Percentiles rank a stretch among this genome's conserved stretches.
Conservation (phyloP, 2,797 vertebrate genomes). For the Scolopax bukidnonensis region DNA sequence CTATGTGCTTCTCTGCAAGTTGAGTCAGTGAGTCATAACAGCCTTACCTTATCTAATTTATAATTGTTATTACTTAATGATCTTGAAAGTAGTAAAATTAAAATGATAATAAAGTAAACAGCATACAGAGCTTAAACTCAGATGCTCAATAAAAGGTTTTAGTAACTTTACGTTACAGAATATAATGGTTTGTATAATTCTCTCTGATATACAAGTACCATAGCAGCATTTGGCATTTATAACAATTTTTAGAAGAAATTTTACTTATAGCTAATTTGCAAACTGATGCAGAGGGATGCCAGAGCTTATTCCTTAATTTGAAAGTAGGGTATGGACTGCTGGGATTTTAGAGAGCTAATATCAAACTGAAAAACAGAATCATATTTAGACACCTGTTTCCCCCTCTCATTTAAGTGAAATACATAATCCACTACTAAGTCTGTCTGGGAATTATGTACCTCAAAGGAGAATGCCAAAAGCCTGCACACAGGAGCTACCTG, state of each 20-base stretch:
- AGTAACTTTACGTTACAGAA: background rate
- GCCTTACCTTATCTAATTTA: background rate
- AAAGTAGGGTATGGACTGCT: background rate
- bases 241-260: constrained; percentile 27
- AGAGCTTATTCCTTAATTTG: background rate
- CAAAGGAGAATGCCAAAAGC: background rate
- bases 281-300: background rate
- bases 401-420: background rate
- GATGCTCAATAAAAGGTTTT: constrained; percentile 29
- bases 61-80: constrained; percentile 26
- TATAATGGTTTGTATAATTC: background rate
- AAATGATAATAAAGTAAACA: constrained; percentile 32
- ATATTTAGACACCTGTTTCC: background rate
- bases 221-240: background rate
- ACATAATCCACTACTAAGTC: background rate
- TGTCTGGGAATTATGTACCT: background rate
- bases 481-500: background rate
- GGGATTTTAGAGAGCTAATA: background rate
- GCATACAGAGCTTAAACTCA: constrained; percentile 28
- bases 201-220: background rate
- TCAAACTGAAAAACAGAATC: background rate
- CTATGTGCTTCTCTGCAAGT: background rate
- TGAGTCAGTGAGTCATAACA: background rate
- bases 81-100: constrained; percentile 34
- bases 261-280: background rate